Evolutionary conservation across 2,113 vertebrate genomes (phyloP).

Genomic region (Halcyon malimbica): DNA sequence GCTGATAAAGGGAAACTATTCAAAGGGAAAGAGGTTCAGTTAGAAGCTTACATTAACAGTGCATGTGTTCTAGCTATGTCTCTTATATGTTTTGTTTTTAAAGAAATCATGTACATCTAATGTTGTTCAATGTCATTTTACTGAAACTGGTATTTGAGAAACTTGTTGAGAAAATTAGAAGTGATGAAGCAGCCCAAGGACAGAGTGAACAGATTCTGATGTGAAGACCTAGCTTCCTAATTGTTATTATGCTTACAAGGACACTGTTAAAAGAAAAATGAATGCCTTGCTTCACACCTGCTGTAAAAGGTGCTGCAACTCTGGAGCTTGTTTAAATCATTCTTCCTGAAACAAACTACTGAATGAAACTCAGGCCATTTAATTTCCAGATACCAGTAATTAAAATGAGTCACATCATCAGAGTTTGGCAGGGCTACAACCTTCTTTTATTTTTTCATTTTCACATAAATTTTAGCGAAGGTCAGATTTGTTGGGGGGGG

Average conservation of each 20-base stretch:
- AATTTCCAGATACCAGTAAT: conserved; percentile 82
- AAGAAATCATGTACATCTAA: neutral
- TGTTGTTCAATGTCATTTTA: conserved; percentile 58
- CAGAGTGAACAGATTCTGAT: conserved; percentile 66
- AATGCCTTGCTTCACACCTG: conserved; percentile 72
- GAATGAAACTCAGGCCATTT: conserved; percentile 76
- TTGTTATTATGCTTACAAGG: conserved; percentile 83
- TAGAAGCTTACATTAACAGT: neutral
- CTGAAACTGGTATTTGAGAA: conserved; percentile 61
- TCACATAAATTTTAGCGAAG: conserved; percentile 83
- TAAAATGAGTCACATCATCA: conserved; percentile 81
- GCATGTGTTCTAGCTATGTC: neutral
- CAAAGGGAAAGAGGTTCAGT: neutral
- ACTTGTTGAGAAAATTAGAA: conserved; percentile 67
- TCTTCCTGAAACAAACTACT: conserved; percentile 72
- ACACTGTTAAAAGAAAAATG: conserved; percentile 78
- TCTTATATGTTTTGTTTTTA: conserved; percentile 8
- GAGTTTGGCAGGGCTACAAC: conserved; percentile 72
- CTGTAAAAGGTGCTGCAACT: conserved; percentile 73
- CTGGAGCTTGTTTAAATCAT: conserved; percentile 76
- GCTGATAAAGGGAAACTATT: neutral
- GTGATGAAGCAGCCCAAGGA: conserved; percentile 71
- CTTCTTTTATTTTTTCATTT: conserved; percentile 78
- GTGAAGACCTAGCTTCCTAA: conserved; percentile 78
- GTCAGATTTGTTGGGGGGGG: conserved; percentile 78